Base-by-base conservation (phyloP, 2,113 vertebrate genomes). In the Oophaga pumilio region DNA sequence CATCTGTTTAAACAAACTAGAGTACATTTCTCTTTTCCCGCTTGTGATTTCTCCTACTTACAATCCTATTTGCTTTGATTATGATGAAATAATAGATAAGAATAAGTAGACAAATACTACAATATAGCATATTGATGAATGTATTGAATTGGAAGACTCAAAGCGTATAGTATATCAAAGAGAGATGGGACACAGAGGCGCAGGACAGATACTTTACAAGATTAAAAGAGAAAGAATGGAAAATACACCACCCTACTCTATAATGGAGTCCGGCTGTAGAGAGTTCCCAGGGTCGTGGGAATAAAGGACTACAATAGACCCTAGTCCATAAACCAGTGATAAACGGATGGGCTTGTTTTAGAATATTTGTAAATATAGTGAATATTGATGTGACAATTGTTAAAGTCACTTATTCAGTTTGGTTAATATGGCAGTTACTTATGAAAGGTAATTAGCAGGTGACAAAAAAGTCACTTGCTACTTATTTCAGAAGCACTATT, bases 41-140 rank as follows among this genome's bases (percentile, higher is more conserved):
- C 84, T 57, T 52, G 20, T 60, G 84, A 59, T 73, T n/a, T 68
- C 33, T 71, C 28, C 56, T 33, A 28, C 69, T 62, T 62, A 33
- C 28, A 76, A 8, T 76, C 20, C 52, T 85, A 57, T 85, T 60
- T 76, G 28, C 73, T 76, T 74, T 76, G 71, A 57, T 76, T 59
- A 64, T 43, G 18, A 28, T 53, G 33, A 77, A 64, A 33, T 20
- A 62, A 64, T 43, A 76, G 57, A 62, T 50, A 76, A 85, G 14
- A 6, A 62, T 17, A 52, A 85, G 57, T 57, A 76, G 69, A 85
- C 49, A 85, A 28, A 53, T 56, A 74, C 60, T 85, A 13, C 4
- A 43, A 20, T 76, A 76, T 43, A 18, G 18, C 69, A 26, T 33
- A 76, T 52, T n/a, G n/a, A 26, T 26, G n/a, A 60, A 77, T 76